Base-by-base conservation (phyloP, 30 jellyfish, hydroid and myxozoan species). In the Pseudorhiza aurosa region DNA sequence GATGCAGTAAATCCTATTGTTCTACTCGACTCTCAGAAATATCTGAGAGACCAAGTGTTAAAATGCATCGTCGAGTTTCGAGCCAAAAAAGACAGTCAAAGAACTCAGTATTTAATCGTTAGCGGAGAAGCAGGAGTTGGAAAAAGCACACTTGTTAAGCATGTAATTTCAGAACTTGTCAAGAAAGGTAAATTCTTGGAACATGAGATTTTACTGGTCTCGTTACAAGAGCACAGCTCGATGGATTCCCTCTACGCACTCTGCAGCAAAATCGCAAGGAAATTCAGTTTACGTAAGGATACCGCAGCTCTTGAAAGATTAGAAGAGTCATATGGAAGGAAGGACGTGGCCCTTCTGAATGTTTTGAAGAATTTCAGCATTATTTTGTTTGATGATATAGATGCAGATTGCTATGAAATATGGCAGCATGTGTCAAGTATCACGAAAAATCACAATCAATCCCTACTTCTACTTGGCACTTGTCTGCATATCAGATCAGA, bases 261-360 rank as follows among this genome's bases (percentile, higher is more conserved):
- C 15, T 68, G 60, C 67, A 68, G 82, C 36, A 44, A 42, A 68
- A 44, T 68, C 8, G 82, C 82, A 2, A 44, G 63, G 57, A 40
- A 44, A 4, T 32, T 68, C 25, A 68, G 44, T 51, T 45, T 68
- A 10, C 27, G 82, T 25, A 68, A 68, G 27, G 82, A 68, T 43
- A 22, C 82, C 44, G 82, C 82, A 39, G 82, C 82, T 26, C 82
- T 68, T 43, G 82, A 68, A 43, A 67, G 25, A 46, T 46, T 68
- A 24, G 82, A 68, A 28, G 82, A 67, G 9, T 17, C 46, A 25
- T 29, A 45, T 2, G 82, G 44, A 24, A 68, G 82, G 26, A 68
- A 68, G 44, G 82, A 68, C 4, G 29, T 15, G n/a, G 82, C 82
- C 9, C 47, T 43, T 4, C 29, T 68, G 47, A 68, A 68, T 25